phyloP scores from a whole-genome alignment of 2,113 vertebrate species.

The Orycteropus afer region DNA sequence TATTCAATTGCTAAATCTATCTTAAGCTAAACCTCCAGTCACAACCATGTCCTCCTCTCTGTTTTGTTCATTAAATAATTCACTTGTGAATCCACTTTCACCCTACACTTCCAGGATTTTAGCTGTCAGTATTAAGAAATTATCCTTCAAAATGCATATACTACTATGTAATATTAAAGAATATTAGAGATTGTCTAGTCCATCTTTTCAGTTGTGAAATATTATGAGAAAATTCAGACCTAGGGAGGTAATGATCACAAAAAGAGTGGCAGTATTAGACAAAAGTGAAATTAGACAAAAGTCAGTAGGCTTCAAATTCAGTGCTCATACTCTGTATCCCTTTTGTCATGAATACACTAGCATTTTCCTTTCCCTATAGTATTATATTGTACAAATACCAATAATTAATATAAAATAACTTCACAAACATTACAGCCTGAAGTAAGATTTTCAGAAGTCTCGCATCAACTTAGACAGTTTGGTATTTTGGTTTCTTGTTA shows the following conservation, averaged over 20 bases:
- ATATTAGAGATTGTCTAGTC: background rate
- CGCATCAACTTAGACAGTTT: background rate
- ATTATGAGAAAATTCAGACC: background rate
- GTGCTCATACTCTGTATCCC: background rate
- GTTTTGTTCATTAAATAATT: constrained; percentile 22
- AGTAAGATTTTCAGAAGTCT: constrained; percentile 22
- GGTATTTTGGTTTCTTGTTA: background rate
- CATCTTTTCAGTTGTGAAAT: background rate
- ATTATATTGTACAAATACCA: background rate
- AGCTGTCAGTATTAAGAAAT: constrained; percentile 1
- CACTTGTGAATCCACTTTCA: background rate
- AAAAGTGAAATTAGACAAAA: background rate
- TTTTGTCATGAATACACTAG: background rate
- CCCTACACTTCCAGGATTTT: background rate
- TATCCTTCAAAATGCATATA: background rate
- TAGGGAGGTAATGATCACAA: background rate
- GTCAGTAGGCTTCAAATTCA: background rate
- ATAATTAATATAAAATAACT: background rate
- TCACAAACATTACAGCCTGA: background rate
- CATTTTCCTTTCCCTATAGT: background rate
- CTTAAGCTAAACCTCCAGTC: background rate
- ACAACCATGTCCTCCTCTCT: background rate
- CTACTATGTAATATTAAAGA: background rate
- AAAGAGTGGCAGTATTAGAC: background rate
- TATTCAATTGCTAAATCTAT: constrained; percentile 11